phyloP scores from a whole-genome alignment of 1,140 invertebrate genomes.

The Drosophila bocqueti region DNA sequence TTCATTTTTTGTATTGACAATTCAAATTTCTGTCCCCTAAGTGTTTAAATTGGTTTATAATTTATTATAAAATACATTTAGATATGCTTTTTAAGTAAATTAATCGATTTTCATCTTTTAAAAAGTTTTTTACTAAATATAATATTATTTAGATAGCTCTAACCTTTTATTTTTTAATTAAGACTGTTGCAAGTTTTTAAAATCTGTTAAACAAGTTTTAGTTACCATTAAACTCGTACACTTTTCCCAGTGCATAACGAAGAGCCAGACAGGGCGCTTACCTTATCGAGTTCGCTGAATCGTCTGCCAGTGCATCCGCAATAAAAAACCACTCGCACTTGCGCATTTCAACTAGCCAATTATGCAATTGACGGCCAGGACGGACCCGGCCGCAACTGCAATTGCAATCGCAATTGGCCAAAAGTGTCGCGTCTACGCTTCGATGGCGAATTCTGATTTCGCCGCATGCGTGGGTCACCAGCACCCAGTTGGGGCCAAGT shows the following conservation, averaged over 20 bases:
- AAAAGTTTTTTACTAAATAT: not conserved
- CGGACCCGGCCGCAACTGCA: not conserved
- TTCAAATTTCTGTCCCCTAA: too few relatives aligned
- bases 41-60: too few relatives aligned
- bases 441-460: conserved; percentile 58
- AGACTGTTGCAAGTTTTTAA: not conserved
- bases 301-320: conserved; percentile 79
- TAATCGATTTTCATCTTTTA: not conserved
- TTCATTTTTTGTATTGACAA: not conserved
- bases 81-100: not conserved
- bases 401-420: conserved; percentile 61
- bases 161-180: not conserved
- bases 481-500: conserved; percentile 2
- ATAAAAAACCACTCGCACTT: conserved; percentile 70
- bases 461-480: conserved; percentile 63
- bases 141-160: not conserved
- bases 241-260: conserved; percentile 15
- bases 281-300: conserved; percentile 68
- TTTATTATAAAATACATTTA: too few relatives aligned
- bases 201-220: too few relatives aligned
- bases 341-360: conserved; percentile 75
- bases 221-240: not conserved
- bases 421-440: conserved; percentile 77
- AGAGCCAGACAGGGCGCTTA: conserved; percentile 54
- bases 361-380: conserved; percentile 64